Base-by-base conservation (phyloP, 2,888 invertebrate genomes). In the Plebejus anna region DNA sequence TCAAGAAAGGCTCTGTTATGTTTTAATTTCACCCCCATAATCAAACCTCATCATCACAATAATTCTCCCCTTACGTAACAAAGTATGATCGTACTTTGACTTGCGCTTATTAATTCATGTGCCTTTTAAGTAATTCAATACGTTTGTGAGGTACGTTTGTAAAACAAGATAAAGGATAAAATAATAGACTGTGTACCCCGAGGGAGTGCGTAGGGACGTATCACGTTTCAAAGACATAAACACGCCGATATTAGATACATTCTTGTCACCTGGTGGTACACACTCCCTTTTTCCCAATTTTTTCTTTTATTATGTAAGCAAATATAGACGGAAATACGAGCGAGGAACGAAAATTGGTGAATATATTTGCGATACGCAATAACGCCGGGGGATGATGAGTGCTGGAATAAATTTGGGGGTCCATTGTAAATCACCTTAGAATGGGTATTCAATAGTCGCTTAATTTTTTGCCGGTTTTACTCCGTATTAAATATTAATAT, bases 341-440 rank as follows among this genome's bases (percentile, higher is more conserved):
- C 82, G 81, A 81, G 82, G 83, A 84, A 88, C 86, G 86, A 85
- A 89, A 89, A 90, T 89, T 89, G 86, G 86, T 82, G 87, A 88
- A 88, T 90, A 86, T 87, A 85, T 85, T 89, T 90, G 88, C 88
- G 84, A 89, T 88, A 84, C 83, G 81, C 84, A 87, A 88, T 88
- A 89, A 85, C 83, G 83, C 81, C 79, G 80, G 82, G 79, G 82
- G 83, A 85, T 86, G 85, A 86, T 86, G 88, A 89, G 89, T 89
- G 84, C 86, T 87, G 90, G 89, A 89, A 89, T 32, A 73, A 73
- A 47, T 73, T 42, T 72, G 73, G 13, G 22, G 13, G 51, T 51
- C 28, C 51, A 55, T 73, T 73, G 32, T 28, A 55, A 73, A 32
- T 51, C 51, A 51, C 47, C 51, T 72, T 72, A 47, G 72, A 47